Evolutionary conservation across 2,113 vertebrate genomes (phyloP).

Genomic region (Anguilla japonica): DNA sequence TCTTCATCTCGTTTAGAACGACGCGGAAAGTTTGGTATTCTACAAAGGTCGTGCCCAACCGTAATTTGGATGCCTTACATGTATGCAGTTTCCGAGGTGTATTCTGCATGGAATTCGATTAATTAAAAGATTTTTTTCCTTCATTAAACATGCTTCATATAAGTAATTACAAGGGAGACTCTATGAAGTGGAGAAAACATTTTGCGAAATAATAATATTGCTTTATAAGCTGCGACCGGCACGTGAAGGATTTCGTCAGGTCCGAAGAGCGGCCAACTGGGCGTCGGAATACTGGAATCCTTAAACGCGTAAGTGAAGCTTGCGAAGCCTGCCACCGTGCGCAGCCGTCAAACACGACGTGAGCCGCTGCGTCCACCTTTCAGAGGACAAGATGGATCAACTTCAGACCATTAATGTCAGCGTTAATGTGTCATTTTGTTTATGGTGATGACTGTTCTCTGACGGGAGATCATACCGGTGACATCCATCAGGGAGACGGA

Average conservation of each 20-base stretch:
- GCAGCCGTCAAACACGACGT: not conserved
- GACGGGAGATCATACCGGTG: constrained; percentile 53
- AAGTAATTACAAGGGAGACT: not conserved
- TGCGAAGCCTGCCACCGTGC: not conserved
- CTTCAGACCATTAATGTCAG: not conserved
- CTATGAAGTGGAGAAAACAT: not conserved
- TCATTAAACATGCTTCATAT: not conserved
- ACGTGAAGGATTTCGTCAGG: not conserved
- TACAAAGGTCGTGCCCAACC: no score
- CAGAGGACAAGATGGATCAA: not conserved
- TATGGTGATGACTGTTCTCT: constrained; percentile 9
- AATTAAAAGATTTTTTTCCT: not conserved
- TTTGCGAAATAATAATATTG: not conserved
- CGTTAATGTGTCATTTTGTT: not conserved
- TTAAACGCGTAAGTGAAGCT: not conserved
- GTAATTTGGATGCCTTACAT: no score
- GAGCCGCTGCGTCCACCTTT: not conserved
- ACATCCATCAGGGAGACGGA: constrained; percentile 62
- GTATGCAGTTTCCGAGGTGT: no score
- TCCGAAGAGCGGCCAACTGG: not conserved
- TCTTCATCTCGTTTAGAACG: not conserved
- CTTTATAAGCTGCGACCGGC: not conserved
- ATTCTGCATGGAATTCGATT: not conserved
- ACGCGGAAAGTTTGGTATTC: not conserved
- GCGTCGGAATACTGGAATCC: not conserved